Base-by-base conservation (phyloP, 2,888 invertebrate species). In the Myopa tessellatipennis region DNA sequence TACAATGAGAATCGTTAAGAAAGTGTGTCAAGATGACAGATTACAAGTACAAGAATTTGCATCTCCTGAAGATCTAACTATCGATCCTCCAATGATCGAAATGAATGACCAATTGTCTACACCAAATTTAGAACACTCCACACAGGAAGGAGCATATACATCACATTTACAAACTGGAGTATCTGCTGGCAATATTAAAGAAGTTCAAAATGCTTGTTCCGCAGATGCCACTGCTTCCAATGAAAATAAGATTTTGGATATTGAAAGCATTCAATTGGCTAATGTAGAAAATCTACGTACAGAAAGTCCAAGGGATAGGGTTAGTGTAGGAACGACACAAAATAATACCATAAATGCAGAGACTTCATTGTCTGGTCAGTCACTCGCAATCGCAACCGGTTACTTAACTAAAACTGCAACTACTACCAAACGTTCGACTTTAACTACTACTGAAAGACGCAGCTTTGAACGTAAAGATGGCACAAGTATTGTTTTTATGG, bases 401-500 rank as follows among this genome's bases (percentile, higher is more conserved):
- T 77, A 78, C 4, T 74, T 80, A 7, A 79, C 81, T n/a, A 74
- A 83, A 71, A 85, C 86, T 16, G 38, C 38, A 65, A 86, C 84
- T 69, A 86, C 84, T 36, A 84, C 83, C 74, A 85, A 84, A 81
- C 85, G 83, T 69, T 85, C 86, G 65, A 84, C 85, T 60, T 83
- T 87, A 8, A 85, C 85, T 69, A 88, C 85, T 26, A 83, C 83
- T 36, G 85, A 84, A 80, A 84, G 81, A 83, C 85, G 85, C 77
- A 87, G 85, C 82, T 85, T 87, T 80, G 85, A 87, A 78, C 84
- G 83, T 34, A 84, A 86, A 82, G 85, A 86, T 79, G 84, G 85
- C 82, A 86, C 84, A 80, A 87, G 85, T 84, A 85, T 86, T 82
- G 82, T 87, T 81, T 86, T 85, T 81, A 84, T 87, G 76, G 86